Conservation (phyloP, 2,888 invertebrate genomes). For the Calameuta filiformis region DNA sequence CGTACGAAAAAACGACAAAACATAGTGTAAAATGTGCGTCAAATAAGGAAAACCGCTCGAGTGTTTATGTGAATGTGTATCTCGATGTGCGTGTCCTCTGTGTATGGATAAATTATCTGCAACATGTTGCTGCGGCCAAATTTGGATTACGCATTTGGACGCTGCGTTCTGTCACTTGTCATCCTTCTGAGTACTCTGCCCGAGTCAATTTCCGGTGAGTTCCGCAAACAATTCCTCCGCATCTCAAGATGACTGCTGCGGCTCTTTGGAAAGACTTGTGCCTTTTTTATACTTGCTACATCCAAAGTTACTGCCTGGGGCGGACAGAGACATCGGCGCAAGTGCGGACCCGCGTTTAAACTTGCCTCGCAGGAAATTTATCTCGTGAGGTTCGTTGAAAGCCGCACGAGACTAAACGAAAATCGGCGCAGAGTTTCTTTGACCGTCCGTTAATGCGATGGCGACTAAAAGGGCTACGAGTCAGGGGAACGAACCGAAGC, state of each 20-base stretch:
- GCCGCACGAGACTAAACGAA: too few species aligned
- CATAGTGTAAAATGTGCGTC: conserved; percentile 41
- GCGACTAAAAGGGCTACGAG: too few species aligned
- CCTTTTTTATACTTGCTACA: neutral
- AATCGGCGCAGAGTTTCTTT: too few species aligned
- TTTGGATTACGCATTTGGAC: conserved; percentile 58
- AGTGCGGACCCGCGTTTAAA: neutral
- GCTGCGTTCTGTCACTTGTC: conserved; percentile 27
- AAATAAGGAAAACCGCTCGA: conserved; percentile 41
- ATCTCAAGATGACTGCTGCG: too few species aligned
- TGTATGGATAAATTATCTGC: conserved; percentile 55
- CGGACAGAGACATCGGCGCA: neutral
- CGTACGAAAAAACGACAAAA: neutral
- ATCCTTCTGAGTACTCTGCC: conserved; percentile 37
- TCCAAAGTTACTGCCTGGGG: neutral
- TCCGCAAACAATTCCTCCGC: too few species aligned
- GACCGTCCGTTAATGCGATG: too few species aligned
- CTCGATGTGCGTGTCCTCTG: conserved; percentile 57
- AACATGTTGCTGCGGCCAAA: conserved; percentile 56
- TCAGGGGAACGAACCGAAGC: too few species aligned
- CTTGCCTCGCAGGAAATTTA: too few species aligned
- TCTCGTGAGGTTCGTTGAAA: too few species aligned
- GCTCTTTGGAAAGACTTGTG: too few species aligned
- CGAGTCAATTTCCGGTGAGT: conserved; percentile 44
- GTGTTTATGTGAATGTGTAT: conserved; percentile 54